Conservation (phyloP, 2,113 vertebrate species). For the Nesogale talazaci region DNA sequence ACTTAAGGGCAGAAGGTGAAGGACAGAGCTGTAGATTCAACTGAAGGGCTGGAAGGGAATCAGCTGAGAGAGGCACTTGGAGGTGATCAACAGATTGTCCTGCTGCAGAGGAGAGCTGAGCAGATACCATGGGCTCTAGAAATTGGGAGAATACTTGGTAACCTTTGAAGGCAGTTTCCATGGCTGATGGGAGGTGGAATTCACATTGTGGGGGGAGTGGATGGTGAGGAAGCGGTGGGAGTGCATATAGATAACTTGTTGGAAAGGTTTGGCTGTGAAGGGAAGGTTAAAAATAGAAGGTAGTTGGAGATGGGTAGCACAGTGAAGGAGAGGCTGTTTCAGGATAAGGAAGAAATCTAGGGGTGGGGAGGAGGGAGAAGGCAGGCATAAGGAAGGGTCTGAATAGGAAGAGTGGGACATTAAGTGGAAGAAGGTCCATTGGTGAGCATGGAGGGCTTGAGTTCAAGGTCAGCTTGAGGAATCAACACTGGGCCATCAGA, state of each 20-base stretch:
- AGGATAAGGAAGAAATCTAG: conserved; percentile 65
- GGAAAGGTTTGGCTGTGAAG: conserved; percentile 73
- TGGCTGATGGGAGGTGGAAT: conserved; percentile 50
- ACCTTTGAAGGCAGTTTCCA: conserved; percentile 65
- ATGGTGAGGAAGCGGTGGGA: conserved; percentile 75
- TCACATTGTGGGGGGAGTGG: conserved; percentile 56
- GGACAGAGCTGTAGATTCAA: conserved; percentile 37
- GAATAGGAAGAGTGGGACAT: background rate
- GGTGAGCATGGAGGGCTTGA: background rate
- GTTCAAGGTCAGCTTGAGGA: conserved; percentile 11
- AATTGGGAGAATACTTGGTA: conserved; percentile 17
- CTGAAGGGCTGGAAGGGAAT: conserved; percentile 33
- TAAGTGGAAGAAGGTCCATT: background rate
- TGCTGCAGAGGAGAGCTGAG: background rate
- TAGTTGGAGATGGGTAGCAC: conserved; percentile 66
- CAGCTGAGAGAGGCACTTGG: background rate
- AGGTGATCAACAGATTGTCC: background rate
- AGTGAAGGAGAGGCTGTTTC: conserved; percentile 68
- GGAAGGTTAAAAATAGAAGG: conserved; percentile 78
- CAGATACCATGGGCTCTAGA: conserved; percentile 9
- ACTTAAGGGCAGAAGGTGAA: conserved; percentile 55
- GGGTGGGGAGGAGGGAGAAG: conserved; percentile 62
- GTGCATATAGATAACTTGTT: conserved; percentile 76
- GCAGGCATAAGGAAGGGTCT: conserved; percentile 14
- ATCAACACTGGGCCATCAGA: background rate